Percentiles rank a stretch among this genome's conserved stretches.
Evolutionary conservation across 2,888 invertebrate genomes (phyloP).

Genomic region (Gymnocheta viridis): DNA sequence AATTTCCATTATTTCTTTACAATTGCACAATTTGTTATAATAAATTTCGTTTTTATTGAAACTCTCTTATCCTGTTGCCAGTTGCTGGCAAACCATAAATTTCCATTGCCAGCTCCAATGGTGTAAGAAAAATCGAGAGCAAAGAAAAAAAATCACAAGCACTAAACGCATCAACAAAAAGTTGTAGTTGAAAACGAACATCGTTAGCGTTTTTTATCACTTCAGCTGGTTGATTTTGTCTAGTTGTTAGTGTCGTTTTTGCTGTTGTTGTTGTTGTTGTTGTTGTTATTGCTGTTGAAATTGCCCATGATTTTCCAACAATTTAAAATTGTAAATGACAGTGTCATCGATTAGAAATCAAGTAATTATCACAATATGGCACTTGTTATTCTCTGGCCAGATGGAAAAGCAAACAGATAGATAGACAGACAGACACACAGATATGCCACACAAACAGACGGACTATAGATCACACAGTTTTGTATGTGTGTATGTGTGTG

Average conservation of each 20-base stretch:
- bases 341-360: conserved; percentile 70
- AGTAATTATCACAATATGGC: conserved; percentile 70
- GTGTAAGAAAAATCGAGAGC: conserved; percentile 12
- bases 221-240: conserved; percentile 35
- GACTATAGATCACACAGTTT: not conserved
- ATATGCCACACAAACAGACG: not conserved
- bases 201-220: conserved; percentile 54
- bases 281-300: conserved; percentile 34
- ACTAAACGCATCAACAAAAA: conserved; percentile 10
- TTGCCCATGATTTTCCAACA: conserved; percentile 65
- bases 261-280: conserved; percentile 9
- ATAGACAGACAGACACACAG: not conserved
- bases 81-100: conserved; percentile 55
- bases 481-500: too few species aligned
- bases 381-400: conserved; percentile 62
- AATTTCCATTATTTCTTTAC: conserved; percentile 19
- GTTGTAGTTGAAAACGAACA: conserved; percentile 10
- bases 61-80: conserved; percentile 47
- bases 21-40: conserved; percentile 51
- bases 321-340: conserved; percentile 69
- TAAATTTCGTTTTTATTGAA: conserved; percentile 53
- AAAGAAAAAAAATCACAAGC: conserved; percentile 19
- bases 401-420: conserved; percentile 12
- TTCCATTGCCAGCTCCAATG: conserved; percentile 40
- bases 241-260: conserved; percentile 5